Base-by-base conservation (phyloP, 1,140 invertebrate genomes). In the Dinothrombium tinctorium region DNA sequence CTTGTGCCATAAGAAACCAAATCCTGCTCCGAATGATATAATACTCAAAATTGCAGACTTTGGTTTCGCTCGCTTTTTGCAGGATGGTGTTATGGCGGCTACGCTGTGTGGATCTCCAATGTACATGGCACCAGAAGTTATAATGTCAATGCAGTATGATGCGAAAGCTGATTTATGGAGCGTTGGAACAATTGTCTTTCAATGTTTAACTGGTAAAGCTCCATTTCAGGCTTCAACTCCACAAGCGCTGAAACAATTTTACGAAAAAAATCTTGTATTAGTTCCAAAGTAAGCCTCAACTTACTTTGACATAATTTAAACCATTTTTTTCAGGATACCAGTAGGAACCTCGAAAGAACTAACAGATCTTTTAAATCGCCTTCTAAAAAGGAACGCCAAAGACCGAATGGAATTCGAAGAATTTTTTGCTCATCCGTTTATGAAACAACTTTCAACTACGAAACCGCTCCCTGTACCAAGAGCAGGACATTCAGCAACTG, bases 151-250 rank as follows among this genome's bases (percentile, higher is more conserved):
- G 36, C 83, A 95, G 55, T 99, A 99, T 58, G 84, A 94, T 64
- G 87, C 87, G 12, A 98, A 98, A 64, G 94, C 92, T 31, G 92
- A 98, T 63, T 64, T 98, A 41, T 99, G 92, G 92, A 94, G 86
- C 46, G 67, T 99, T 46, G 94, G 94, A 36, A 98, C 92, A 6
- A 98, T 99, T 49, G 80, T 98, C 29, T 99, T 87, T 63, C 92
- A 98, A 58, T 98, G 90, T 67, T 67, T 98, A 43, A 95, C 87
- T 36, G 90, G 92, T 32, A 92, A 89, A 59, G 90, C 92, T 35
- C 90, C 94, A 29, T 99, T 99, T 60, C 57, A 89, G 60, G 92
- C 92, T 28, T 78, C 83, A 51, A 95, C 86, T 26, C 94, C 94
- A n/a, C 89, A 94, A 56, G 86, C 87, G 43, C 66, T 99, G 17